These are phyloP conservation scores for Coturnix japonica DNA, from an alignment of 2,113 vertebrate genomes.

Conservation along the genomic window DNA sequence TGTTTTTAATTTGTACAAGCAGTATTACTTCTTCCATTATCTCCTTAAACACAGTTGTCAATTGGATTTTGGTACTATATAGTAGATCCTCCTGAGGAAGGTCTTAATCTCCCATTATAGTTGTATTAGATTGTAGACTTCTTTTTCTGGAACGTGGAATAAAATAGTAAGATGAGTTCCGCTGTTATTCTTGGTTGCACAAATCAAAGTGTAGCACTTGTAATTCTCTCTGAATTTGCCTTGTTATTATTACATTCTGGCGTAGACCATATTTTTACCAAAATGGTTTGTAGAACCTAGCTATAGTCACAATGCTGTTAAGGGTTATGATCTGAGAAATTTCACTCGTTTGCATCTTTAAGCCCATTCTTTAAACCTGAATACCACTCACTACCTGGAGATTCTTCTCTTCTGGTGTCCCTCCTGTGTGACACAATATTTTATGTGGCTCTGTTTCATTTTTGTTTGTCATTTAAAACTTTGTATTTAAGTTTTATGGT, in stretches of 20 bases:
- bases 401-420: not conserved
- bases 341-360: not conserved
- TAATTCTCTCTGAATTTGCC: not conserved
- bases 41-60: not conserved
- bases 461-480: not conserved
- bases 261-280: not conserved
- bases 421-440: not conserved
- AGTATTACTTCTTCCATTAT: not conserved
- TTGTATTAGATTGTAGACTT: not conserved
- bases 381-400: not conserved
- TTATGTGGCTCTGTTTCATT: not conserved
- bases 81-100: not conserved
- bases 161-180: not conserved
- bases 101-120: not conserved
- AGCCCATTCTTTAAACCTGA: not conserved
- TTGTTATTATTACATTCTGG: not conserved
- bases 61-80: not conserved
- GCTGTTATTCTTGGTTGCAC: not conserved
- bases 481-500: not conserved
- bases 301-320: not conserved
- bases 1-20: not conserved
- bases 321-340: not conserved
- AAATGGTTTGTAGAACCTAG: not conserved
- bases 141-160: not conserved
- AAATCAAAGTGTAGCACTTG: not conserved